phyloP scores from a whole-genome alignment of 2,888 invertebrate genomes.

The Lissocephala sabroskyi region DNA sequence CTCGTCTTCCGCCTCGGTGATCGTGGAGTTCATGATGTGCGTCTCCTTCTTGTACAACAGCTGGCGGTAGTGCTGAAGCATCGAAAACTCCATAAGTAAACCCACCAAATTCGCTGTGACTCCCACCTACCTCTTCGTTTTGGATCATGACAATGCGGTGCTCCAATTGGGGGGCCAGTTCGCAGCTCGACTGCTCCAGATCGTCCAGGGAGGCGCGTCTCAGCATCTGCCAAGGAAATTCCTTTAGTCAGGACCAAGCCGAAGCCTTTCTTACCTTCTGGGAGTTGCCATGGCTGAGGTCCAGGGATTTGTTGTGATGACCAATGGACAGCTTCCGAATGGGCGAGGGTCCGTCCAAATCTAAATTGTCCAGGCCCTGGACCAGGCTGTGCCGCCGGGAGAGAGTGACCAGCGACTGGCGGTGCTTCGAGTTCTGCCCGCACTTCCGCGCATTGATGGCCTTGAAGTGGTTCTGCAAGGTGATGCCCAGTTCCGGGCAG shows the following conservation, averaged over 20 bases:
- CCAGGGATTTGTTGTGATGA: conserved; percentile 69
- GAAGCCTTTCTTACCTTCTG: conserved; percentile 67
- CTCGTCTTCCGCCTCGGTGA: conserved; percentile 80
- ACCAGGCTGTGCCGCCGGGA: conserved; percentile 86
- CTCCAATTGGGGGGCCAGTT: conserved; percentile 85
- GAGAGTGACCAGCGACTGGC: conserved; percentile 88
- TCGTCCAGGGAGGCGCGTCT: conserved; percentile 85
- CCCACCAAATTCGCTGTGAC: too few species aligned
- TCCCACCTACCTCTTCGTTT: conserved; percentile 78
- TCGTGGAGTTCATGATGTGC: conserved; percentile 79
- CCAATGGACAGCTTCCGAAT: conserved; percentile 74
- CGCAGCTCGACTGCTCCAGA: conserved; percentile 86
- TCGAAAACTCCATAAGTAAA: too few species aligned
- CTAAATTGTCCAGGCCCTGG: conserved; percentile 81
- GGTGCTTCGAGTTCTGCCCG: conserved; percentile 81
- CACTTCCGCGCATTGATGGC: conserved; percentile 84
- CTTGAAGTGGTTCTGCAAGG: conserved; percentile 91
- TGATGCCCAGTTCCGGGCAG: conserved; percentile 87
- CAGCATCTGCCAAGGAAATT: conserved; percentile 78
- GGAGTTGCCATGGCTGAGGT: conserved; percentile 63
- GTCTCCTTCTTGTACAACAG: conserved; percentile 69
- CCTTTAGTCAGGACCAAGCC: too few species aligned
- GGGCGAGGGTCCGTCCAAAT: conserved; percentile 82
- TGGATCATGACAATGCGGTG: conserved; percentile 84
- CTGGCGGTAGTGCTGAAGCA: conserved; percentile 68